Conservation (phyloP, 53 echinoderm and acorn worm genomes). For the Echinarachnius parma region DNA sequence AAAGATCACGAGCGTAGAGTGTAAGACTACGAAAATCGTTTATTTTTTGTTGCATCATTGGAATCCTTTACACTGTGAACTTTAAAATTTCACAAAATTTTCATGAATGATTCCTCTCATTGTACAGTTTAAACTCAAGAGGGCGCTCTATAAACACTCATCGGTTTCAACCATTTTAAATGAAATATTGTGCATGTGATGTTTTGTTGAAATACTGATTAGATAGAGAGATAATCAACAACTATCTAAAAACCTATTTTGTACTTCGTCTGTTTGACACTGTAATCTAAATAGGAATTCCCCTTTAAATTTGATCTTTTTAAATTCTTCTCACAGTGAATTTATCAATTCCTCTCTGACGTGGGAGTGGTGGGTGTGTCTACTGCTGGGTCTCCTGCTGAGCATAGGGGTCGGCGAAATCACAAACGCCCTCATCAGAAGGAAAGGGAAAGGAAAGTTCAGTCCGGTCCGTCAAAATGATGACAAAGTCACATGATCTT, state of each 20-base stretch:
- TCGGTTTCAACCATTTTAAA: too few species aligned
- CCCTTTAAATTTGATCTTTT: neutral
- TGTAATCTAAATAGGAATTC: too few species aligned
- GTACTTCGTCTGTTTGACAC: neutral
- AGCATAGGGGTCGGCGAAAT: slow-evolving; percentile 61
- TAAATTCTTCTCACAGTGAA: slow-evolving; percentile 52
- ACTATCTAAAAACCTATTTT: too few species aligned
- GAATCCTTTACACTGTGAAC: too few species aligned
- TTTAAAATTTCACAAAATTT: too few species aligned
- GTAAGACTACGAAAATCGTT: too few species aligned
- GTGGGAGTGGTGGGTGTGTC: slow-evolving; percentile 90
- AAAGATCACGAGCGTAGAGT: too few species aligned
- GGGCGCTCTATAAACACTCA: too few species aligned
- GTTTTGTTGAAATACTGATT: too few species aligned
- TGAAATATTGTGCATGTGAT: too few species aligned
- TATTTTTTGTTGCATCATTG: too few species aligned
- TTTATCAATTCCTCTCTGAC: slow-evolving; percentile 57
- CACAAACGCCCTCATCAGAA: slow-evolving; percentile 41
- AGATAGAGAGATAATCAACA: too few species aligned
- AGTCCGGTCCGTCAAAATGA: slow-evolving; percentile 20
- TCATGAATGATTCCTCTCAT: neutral
- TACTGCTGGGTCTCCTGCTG: slow-evolving; percentile 53
- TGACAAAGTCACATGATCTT: slow-evolving; percentile 33
- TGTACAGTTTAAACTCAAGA: neutral
- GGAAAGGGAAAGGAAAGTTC: slow-evolving; percentile 47